phyloP scores from a whole-genome alignment of 2,113 vertebrate species.

The Chrysochloris asiatica region DNA sequence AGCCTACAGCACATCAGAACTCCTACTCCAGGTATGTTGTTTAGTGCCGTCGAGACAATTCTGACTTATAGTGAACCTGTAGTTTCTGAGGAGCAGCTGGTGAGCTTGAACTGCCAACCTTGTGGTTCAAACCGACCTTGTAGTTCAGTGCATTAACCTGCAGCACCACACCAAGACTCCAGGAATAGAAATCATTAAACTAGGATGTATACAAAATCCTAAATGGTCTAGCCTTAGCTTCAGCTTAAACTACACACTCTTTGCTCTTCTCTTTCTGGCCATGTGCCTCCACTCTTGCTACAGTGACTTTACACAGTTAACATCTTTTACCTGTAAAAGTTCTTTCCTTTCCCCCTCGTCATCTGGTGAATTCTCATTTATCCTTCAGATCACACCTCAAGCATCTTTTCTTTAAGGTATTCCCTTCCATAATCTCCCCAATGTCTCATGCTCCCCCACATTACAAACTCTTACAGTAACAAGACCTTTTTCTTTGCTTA shows the following conservation, averaged over 20 bases:
- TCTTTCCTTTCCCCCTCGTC: neutral
- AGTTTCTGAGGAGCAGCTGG: too few species aligned
- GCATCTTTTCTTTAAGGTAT: neutral
- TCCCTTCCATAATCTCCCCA: too few species aligned
- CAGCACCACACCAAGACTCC: too few species aligned
- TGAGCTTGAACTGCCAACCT: too few species aligned
- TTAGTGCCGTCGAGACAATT: too few species aligned
- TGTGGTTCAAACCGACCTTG: too few species aligned
- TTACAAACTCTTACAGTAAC: neutral
- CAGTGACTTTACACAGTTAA: neutral
- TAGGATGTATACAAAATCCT: neutral
- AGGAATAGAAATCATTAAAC: constrained; percentile 15
- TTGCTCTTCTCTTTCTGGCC: neutral
- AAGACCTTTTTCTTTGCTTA: constrained; percentile 2
- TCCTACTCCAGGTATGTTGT: too few species aligned
- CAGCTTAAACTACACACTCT: neutral
- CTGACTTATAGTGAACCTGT: too few species aligned
- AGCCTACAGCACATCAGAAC: too few species aligned
- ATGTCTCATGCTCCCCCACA: neutral
- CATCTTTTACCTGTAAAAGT: neutral
- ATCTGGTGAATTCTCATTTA: neutral
- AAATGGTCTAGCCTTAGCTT: neutral
- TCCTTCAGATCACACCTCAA: neutral
- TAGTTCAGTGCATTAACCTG: too few species aligned
- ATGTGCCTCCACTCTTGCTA: neutral